phyloP scores from a whole-genome alignment of 2,888 invertebrate species.

The Gortyna flavago region DNA sequence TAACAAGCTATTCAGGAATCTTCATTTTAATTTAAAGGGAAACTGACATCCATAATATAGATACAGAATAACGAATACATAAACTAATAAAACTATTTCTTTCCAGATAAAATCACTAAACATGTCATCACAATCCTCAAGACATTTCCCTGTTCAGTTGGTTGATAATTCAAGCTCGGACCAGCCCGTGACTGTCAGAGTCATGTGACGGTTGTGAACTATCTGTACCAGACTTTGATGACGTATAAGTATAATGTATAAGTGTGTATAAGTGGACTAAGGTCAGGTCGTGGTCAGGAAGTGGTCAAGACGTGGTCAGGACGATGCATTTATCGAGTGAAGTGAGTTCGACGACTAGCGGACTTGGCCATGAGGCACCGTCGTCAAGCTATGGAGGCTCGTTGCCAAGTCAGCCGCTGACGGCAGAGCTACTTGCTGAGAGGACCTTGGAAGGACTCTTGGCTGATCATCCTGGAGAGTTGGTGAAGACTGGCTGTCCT shows the following conservation, averaged over 20 bases:
- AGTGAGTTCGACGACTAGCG: conserved; percentile 93
- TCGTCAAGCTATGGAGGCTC: conserved; percentile 85
- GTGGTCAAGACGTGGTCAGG: conserved; percentile 52
- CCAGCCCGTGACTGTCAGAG: conserved; percentile 65
- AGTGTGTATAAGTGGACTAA: conserved; percentile 66
- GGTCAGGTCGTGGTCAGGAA: conserved; percentile 51
- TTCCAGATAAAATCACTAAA: conserved; percentile 56
- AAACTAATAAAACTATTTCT: neutral
- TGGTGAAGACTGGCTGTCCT: conserved; percentile 98
- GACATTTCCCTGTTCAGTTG: conserved; percentile 30
- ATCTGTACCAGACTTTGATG: conserved; percentile 54
- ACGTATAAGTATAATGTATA: conserved; percentile 49
- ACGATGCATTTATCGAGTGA: conserved; percentile 95
- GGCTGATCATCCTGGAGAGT: conserved; percentile 97
- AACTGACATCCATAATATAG: too few species aligned
- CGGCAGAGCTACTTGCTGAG: conserved; percentile 95
- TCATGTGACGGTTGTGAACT: conserved; percentile 83
- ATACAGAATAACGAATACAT: neutral
- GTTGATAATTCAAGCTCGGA: conserved; percentile 36
- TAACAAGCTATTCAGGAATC: neutral
- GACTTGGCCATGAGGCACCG: conserved; percentile 87
- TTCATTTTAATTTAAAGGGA: neutral
- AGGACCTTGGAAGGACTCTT: conserved; percentile 95
- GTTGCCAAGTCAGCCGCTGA: conserved; percentile 91
- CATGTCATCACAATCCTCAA: conserved; percentile 60